These are phyloP conservation scores for Parauchenoglanis ngamensis DNA, from an alignment of 2,797 vertebrate genomes.

Conservation along the genomic window DNA sequence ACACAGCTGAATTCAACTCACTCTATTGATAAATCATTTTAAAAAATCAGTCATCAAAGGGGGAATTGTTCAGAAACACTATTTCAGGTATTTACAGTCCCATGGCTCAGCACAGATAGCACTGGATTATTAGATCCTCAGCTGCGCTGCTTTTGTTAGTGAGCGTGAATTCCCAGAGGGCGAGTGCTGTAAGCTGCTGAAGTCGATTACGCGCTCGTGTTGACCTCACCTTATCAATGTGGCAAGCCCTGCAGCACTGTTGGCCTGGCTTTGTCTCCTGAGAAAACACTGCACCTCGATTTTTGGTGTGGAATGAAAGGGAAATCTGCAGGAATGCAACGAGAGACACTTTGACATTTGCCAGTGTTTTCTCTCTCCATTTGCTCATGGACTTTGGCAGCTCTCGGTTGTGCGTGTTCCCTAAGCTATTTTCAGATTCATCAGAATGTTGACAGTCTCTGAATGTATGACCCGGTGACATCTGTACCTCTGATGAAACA, in stretches of 20 bases:
- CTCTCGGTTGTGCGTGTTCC: slow-evolving; percentile 29
- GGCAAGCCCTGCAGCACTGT: slow-evolving; percentile 57
- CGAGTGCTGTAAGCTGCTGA: slow-evolving; percentile 62
- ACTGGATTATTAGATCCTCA: slow-evolving; percentile 60
- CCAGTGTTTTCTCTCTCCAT: slow-evolving; percentile 44
- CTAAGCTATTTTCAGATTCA: slow-evolving; percentile 42
- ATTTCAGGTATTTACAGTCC: slow-evolving; percentile 42
- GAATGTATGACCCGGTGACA: slow-evolving; percentile 39
- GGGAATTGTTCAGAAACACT: slow-evolving; percentile 46
- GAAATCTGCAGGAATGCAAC: slow-evolving; percentile 43
- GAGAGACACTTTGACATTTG: slow-evolving; percentile 57
- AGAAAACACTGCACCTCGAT: slow-evolving; percentile 58
- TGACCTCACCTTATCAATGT: slow-evolving; percentile 69
- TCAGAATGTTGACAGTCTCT: slow-evolving; percentile 48
- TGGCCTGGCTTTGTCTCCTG: slow-evolving; percentile 57
- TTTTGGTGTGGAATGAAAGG: slow-evolving; percentile 55
- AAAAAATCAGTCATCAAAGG: slow-evolving; percentile 28
- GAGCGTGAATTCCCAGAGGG: slow-evolving; percentile 55
- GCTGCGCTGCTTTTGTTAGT: slow-evolving; percentile 59
- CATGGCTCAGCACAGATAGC: slow-evolving; percentile 52
- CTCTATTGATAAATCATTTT: slow-evolving; percentile 49
- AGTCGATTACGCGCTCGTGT: slow-evolving; percentile 64
- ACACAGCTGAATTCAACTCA: slow-evolving; percentile 44
- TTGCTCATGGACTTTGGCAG: slow-evolving; percentile 39
- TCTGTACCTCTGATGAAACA: slow-evolving; percentile 33